These are phyloP conservation scores for Lagopus leucura DNA, from an alignment of 2,113 vertebrate genomes.

Conservation along the genomic window DNA sequence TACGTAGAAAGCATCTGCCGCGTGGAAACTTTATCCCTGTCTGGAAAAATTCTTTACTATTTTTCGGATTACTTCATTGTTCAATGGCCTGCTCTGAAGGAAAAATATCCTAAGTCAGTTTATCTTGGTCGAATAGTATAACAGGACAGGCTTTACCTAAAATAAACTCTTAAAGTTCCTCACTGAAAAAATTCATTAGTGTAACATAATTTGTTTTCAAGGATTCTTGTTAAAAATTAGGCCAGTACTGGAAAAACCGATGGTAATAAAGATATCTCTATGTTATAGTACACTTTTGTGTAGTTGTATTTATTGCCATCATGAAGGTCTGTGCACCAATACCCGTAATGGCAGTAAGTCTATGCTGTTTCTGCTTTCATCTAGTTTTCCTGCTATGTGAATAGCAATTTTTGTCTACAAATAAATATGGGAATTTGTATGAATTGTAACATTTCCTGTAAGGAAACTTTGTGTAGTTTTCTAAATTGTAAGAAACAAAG, in stretches of 20 bases:
- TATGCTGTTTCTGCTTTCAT: background rate
- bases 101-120: constrained; percentile 89
- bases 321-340: background rate
- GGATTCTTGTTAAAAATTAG: background rate
- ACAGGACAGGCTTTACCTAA: constrained; percentile 18
- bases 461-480: constrained; percentile 49
- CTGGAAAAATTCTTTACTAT: constrained; percentile 89
- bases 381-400: constrained; percentile 32
- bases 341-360: background rate
- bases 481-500: constrained; percentile 58
- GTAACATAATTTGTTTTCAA: background rate
- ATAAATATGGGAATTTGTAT: constrained; percentile 62
- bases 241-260: background rate
- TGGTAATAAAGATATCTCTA: constrained; percentile 6
- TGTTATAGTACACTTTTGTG: background rate
- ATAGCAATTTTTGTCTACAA: constrained; percentile 45
- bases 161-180: background rate
- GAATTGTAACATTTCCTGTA: constrained; percentile 70
- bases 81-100: constrained; percentile 89
- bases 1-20: constrained; percentile 96
- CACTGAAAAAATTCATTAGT: background rate
- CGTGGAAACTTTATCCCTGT: constrained; percentile 90
- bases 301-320: background rate
- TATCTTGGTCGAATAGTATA: constrained; percentile 92
- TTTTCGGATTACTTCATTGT: constrained; percentile 93